A percentile compares a stretch with the other conserved stretches of the same genome.
These are phyloP conservation scores for Siniperca chuatsi DNA, from an alignment of 2,113 vertebrate genomes.

Conservation along the genomic window DNA sequence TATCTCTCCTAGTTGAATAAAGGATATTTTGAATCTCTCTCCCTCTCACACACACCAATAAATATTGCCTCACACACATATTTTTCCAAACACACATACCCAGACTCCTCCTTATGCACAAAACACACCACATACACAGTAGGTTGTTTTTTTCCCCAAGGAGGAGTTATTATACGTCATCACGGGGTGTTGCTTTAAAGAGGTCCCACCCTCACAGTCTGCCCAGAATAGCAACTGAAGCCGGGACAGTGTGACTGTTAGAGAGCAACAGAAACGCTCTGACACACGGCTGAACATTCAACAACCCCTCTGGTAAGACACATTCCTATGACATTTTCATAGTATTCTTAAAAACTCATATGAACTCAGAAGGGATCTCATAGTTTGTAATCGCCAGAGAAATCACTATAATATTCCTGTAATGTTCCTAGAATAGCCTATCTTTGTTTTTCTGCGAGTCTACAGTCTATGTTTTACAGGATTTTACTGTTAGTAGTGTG, in stretches of 20 bases:
- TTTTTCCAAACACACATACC: background rate
- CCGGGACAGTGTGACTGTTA: background rate
- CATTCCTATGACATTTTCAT: background rate
- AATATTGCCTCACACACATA: background rate
- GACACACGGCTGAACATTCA: background rate
- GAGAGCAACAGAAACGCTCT: background rate
- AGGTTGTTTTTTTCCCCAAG: slow-evolving; percentile 5
- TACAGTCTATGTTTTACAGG: no score
- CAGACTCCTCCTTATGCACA: background rate
- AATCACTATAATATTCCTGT: background rate
- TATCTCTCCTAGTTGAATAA: no score
- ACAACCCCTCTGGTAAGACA: slow-evolving; percentile 22
- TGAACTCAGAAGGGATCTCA: background rate
- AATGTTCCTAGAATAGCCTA: background rate
- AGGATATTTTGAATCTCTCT: no score
- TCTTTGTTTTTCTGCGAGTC: no score
- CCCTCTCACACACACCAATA: background rate
- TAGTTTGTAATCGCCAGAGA: background rate
- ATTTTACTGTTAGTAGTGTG: no score
- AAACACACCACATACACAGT: background rate
- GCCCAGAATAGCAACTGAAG: background rate
- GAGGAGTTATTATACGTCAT: slow-evolving; percentile 51
- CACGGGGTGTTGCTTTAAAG: slow-evolving; percentile 1
- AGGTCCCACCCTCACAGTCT: background rate
- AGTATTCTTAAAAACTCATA: background rate